These are phyloP conservation scores for Psilopogon haemacephalus DNA, from an alignment of 2,113 vertebrate species.

Conservation along the genomic window DNA sequence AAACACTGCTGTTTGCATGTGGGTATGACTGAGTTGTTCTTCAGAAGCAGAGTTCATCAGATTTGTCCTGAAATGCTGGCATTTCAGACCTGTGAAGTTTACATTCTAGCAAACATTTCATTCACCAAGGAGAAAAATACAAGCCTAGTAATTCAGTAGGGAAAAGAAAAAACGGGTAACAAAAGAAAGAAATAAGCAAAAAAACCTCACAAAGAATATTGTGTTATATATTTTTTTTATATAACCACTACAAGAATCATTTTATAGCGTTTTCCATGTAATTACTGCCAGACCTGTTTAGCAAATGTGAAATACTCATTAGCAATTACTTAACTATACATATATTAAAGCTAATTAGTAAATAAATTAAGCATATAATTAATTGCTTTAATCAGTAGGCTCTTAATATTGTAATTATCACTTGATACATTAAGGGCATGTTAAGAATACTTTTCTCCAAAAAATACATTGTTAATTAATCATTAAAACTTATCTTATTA, in stretches of 20 bases:
- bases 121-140: slow-evolving; percentile 12
- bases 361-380: slow-evolving; percentile 78
- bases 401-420: slow-evolving; percentile 76
- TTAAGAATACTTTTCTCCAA: slow-evolving; percentile 76
- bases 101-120: neutral
- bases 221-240: slow-evolving; percentile 11
- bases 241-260: slow-evolving; percentile 43
- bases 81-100: slow-evolving; percentile 17
- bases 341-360: slow-evolving; percentile 80
- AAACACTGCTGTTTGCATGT: neutral
- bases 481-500: slow-evolving; percentile 80
- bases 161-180: accelerated
- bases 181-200: neutral
- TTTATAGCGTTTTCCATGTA: slow-evolving; percentile 52
- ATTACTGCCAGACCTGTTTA: slow-evolving; percentile 69
- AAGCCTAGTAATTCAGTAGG: neutral
- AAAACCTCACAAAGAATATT: neutral
- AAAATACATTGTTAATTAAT: slow-evolving; percentile 83
- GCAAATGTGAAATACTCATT: slow-evolving; percentile 73
- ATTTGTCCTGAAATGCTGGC: neutral
- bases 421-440: slow-evolving; percentile 74
- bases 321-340: slow-evolving; percentile 76
- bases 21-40: neutral
- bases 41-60: neutral
- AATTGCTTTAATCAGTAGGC: slow-evolving; percentile 73